Percentiles rank a stretch among this genome's conserved stretches.
Conservation (phyloP, 2,797 vertebrate species). For the Sarcoramphus papa region DNA sequence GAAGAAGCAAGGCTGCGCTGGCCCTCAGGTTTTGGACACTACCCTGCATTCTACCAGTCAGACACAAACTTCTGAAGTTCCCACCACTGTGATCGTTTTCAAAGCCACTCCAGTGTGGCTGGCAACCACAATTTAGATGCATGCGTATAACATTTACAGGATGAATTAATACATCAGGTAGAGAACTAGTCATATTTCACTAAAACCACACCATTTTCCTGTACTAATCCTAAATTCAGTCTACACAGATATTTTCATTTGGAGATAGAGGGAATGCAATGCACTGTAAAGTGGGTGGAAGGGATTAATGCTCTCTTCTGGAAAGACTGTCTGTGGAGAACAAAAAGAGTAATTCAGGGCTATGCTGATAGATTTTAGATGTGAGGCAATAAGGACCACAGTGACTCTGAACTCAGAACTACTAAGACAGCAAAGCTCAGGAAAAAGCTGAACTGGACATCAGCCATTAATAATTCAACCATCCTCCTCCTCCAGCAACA, state of each 20-base stretch:
- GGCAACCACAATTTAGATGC: not conserved
- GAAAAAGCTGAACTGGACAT: not conserved
- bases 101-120: not conserved
- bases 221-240: not conserved
- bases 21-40: not conserved
- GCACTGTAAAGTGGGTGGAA: not conserved
- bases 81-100: not conserved
- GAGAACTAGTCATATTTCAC: not conserved
- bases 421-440: not conserved
- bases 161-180: not conserved
- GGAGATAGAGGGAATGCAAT: not conserved
- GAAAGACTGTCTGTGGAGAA: not conserved
- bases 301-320: not conserved
- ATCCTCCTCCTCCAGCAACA: not conserved
- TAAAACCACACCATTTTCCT: not conserved
- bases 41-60: not conserved
- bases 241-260: not conserved
- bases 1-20: not conserved
- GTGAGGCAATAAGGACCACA: not conserved
- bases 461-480: not conserved
- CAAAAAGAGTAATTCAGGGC: not conserved
- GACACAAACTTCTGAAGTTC: not conserved
- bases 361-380: not conserved
- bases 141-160: not conserved
- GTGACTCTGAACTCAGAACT: not conserved